Evolutionary conservation across 2,888 invertebrate genomes (phyloP).

Genomic region (Clepsis dumicolana): DNA sequence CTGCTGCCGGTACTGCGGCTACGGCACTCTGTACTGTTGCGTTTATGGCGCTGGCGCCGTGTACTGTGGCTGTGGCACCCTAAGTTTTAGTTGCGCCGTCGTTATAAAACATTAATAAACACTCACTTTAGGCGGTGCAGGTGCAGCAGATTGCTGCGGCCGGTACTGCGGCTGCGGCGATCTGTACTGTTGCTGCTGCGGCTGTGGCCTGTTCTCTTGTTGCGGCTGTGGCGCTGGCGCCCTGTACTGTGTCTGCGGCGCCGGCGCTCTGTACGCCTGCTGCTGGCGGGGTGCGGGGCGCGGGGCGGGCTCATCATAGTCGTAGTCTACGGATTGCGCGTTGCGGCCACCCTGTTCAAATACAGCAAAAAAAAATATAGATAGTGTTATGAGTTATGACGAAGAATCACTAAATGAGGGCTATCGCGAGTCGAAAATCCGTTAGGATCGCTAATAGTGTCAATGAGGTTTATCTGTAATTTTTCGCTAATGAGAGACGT

Average conservation of each 20-base stretch:
- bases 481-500: too few relatives aligned
- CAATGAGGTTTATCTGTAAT: too few relatives aligned
- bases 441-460: too few relatives aligned
- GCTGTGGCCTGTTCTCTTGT: constrained; percentile 52
- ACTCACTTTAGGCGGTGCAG: constrained; percentile 70
- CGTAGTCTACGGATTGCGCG: constrained; percentile 64
- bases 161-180: constrained; percentile 55
- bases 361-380: too few relatives aligned
- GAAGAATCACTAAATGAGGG: too few relatives aligned
- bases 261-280: constrained; percentile 54
- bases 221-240: constrained; percentile 57
- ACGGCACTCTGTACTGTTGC: constrained; percentile 49
- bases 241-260: constrained; percentile 53
- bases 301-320: constrained; percentile 70
- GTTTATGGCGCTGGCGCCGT: not conserved
- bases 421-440: too few relatives aligned
- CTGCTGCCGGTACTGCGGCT: constrained; percentile 53
- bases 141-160: constrained; percentile 58
- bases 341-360: constrained; percentile 61
- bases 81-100: too few relatives aligned
- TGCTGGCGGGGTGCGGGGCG: constrained; percentile 55
- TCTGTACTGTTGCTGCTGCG: constrained; percentile 46
- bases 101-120: not conserved
- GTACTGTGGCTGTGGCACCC: too few relatives aligned
- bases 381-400: too few relatives aligned